These are phyloP conservation scores for Aleiodes alternator DNA, from an alignment of 2,888 invertebrate genomes.

Conservation along the genomic window DNA sequence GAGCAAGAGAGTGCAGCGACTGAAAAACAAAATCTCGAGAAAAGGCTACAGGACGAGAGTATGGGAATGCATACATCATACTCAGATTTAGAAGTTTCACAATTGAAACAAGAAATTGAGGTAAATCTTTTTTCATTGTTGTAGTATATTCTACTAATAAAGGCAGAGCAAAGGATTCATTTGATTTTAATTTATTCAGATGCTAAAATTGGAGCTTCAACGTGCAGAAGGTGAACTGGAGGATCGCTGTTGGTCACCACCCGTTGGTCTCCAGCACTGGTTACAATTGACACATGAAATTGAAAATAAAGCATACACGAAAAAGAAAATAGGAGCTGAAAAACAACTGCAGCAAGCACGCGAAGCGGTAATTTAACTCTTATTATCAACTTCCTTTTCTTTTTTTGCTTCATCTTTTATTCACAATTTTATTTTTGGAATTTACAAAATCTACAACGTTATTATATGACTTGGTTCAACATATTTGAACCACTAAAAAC, in stretches of 20 bases:
- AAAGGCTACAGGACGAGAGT: slow-evolving; percentile 84
- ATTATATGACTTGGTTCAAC: slow-evolving; percentile 13
- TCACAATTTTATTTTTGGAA: slow-evolving; percentile 31
- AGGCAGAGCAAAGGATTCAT: neutral
- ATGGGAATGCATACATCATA: slow-evolving; percentile 85
- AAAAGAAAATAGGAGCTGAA: slow-evolving; percentile 90
- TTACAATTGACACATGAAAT: slow-evolving; percentile 96
- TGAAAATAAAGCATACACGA: slow-evolving; percentile 91
- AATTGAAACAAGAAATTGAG: slow-evolving; percentile 90
- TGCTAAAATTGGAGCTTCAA: slow-evolving; percentile 87
- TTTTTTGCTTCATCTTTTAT: neutral
- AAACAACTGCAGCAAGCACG: slow-evolving; percentile 90
- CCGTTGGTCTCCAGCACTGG: slow-evolving; percentile 94
- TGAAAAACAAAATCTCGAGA: slow-evolving; percentile 89
- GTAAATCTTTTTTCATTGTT: slow-evolving; percentile 72
- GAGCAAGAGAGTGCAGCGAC: slow-evolving; percentile 90
- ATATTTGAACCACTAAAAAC: neutral
- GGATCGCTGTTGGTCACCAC: slow-evolving; percentile 93
- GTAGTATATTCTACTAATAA: neutral
- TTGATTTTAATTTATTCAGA: slow-evolving; percentile 75
- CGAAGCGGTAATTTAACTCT: slow-evolving; percentile 84
- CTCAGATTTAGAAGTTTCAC: slow-evolving; percentile 88
- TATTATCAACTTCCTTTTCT: neutral
- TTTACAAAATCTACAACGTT: slow-evolving; percentile 16
- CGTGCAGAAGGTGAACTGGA: slow-evolving; percentile 94